These are phyloP conservation scores for Microcebus jonahi DNA, from an alignment of 2,113 vertebrate genomes.

Conservation along the genomic window DNA sequence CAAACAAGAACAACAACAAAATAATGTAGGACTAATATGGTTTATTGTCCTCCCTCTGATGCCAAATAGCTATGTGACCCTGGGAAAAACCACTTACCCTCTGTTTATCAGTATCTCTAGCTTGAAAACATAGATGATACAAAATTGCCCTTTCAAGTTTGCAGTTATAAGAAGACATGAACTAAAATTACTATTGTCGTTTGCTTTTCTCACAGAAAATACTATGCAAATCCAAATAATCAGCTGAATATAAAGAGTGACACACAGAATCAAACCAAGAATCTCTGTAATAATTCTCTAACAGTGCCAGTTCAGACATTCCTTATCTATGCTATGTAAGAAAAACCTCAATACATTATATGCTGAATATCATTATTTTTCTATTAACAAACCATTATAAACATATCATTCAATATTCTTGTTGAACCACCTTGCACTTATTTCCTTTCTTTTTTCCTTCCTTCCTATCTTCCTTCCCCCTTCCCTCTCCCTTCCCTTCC, in stretches of 20 bases:
- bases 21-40: not conserved
- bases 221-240: not conserved
- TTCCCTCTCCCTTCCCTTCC: too few relatives aligned
- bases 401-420: not conserved
- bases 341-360: not conserved
- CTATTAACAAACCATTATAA: not conserved
- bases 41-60: not conserved
- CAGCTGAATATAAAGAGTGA: constrained; percentile 13
- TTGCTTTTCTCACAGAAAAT: not conserved
- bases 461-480: not conserved
- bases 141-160: constrained; percentile 5
- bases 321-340: not conserved
- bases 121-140: not conserved
- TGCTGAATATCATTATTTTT: not conserved
- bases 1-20: not conserved
- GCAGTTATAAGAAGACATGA: not conserved
- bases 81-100: not conserved
- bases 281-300: not conserved
- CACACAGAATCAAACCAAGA: not conserved
- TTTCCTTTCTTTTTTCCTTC: not conserved
- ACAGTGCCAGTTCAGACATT: not conserved
- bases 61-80: not conserved
- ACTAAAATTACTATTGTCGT: not conserved
- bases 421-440: not conserved
- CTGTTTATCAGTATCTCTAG: not conserved